Evolutionary conservation across 2,888 invertebrate genomes (phyloP), one percentile per base, ranked within the genome.

Genomic region (Drosophila nr. perissopoda): DNA sequence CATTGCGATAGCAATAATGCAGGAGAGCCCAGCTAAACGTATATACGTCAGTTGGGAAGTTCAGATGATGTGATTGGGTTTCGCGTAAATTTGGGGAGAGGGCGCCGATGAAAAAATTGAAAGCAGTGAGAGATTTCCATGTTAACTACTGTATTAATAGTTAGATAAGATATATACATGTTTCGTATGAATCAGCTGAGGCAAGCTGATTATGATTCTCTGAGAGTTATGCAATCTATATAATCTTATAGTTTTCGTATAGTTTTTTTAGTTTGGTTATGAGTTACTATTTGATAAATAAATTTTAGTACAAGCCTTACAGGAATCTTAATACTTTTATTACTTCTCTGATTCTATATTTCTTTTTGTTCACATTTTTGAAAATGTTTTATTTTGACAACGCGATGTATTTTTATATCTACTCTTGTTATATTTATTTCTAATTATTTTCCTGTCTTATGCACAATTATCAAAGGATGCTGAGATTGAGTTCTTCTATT

Each of bases 1-100:
- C 51, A 62, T 66, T 51, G 59, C 52, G 74, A 65, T 65, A 74
- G 59, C 65, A 54, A 18, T 38, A 42, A 36, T 52, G 54, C 38
- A 36, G 67, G 40, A 42, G 59, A 51, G 38, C 36, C 36, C 54
- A 16, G 11, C 36, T 10, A 49, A 58, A 54, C 21, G 27, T 34
- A 49, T 49, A 36, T 49, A 36, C 25, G 54, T 54, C 60, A 70
- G 60, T 48, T 70, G 38, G 52, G 27, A 13, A 21, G 8, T 25
- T 34, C 21, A 33, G 13, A 33, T 52, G 11, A 31, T 42, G 5
- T 42, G 34, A 60, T 27, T 38, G 21, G 21, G 6, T 5, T 25
- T 46, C 21, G 25, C 11, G 21, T 33, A 33, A 33, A 11, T 4
- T 33, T 11, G 33, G 33, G 8, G 8, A n/a, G 34, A 34, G 4